These are phyloP conservation scores for Vulpes vulpes DNA, from an alignment of 2,113 vertebrate genomes.

Conservation along the genomic window DNA sequence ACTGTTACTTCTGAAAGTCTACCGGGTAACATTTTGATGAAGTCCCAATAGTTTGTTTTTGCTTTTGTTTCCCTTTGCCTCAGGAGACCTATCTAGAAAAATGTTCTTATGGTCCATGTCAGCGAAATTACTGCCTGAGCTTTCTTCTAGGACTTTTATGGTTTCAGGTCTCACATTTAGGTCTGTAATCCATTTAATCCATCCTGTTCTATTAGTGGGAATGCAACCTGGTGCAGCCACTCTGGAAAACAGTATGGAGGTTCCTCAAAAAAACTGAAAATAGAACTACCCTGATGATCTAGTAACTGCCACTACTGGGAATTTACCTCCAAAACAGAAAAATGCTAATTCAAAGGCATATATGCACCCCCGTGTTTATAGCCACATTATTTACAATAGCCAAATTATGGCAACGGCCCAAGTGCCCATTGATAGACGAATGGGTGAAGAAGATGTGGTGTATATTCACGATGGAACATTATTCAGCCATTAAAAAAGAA, in stretches of 20 bases:
- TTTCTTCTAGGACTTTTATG: neutral
- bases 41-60: neutral
- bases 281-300: neutral
- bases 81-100: neutral
- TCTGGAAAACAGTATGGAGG: neutral
- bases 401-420: neutral
- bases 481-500: neutral
- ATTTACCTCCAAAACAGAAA: neutral
- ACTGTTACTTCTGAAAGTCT: too few relatives aligned
- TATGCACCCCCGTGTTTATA: neutral
- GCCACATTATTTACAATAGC: neutral
- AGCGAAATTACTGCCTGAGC: neutral
- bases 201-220: neutral
- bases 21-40: neutral
- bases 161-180: neutral
- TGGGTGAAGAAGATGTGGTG: neutral
- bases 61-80: neutral
- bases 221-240: neutral
- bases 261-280: neutral
- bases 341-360: neutral
- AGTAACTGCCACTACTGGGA: neutral
- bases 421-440: neutral
- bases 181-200: neutral
- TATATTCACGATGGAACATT: neutral
- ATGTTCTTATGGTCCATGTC: neutral